Base-by-base conservation (phyloP, 1,140 invertebrate species). In the Temnothorax nylanderi region DNA sequence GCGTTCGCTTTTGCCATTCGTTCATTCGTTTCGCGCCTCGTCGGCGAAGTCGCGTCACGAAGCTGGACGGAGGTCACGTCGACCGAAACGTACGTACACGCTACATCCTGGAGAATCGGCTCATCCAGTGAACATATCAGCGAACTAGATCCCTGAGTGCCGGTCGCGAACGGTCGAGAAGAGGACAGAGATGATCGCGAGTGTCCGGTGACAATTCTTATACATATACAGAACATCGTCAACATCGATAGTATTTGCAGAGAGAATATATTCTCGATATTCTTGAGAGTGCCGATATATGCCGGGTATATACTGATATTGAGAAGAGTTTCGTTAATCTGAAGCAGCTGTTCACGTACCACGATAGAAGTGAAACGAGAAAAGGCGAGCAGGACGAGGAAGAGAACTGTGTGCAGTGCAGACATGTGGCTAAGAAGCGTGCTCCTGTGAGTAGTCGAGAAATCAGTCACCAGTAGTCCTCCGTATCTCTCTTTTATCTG, bases 371-470 rank as follows among this genome's bases (percentile, higher is more conserved):
- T 86, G 87, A 88, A 85, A 87, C 74, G 87, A 88, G 69, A 10
- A 76, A 37, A 91, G 78, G 75, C 86, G 85, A 65, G 65, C 74
- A 64, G 80, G 77, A 86, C 26, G 26, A 58, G 41, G 87, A 84
- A 82, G 67, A 92, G 86, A 86, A 92, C 87, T 91, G 92, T 94
- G 91, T 89, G 86, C 88, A 92, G 92, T 93, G 91, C 90, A 94
- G 92, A 94, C 92, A 95, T 95, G 94, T 94, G 93, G 94, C 92
- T 93, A 86, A 94, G 91, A 89, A 92, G 89, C 87, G 91, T 87
- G 84, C 77, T 94, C 37, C 87, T 95, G 94, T 95, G 91, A 95
- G 94, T 95, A 94, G 84, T 67, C 81, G 3, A 47, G 41, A 47
- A 69, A 69, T 69, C n/a, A 51, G 41, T 64, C 60, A 34, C 51